A percentile compares a stretch with the other conserved stretches of the same genome.
These are phyloP conservation scores for Melanotaenia boesemani DNA, from an alignment of 2,797 vertebrate species.

Conservation along the genomic window DNA sequence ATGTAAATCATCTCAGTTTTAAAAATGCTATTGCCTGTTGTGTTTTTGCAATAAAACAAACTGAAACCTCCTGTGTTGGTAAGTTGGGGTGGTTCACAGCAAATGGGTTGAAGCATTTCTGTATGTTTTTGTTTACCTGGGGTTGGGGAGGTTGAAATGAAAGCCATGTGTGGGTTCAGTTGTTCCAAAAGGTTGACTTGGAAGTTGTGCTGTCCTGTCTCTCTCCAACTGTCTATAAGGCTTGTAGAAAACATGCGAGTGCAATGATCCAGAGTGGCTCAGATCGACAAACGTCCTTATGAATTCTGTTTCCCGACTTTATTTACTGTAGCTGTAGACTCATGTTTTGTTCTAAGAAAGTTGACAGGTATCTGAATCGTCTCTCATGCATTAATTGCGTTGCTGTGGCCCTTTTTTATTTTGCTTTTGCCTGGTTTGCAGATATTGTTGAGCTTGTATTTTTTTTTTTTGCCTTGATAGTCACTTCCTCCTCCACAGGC, in stretches of 20 bases:
- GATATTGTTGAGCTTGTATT: slow-evolving; percentile 78
- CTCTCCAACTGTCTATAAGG: slow-evolving; percentile 81
- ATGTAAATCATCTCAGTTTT: slow-evolving; percentile 99
- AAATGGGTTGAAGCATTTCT: slow-evolving; percentile 78
- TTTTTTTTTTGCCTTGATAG: slow-evolving; percentile 80
- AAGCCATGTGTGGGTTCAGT: slow-evolving; percentile 54
- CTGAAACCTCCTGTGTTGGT: slow-evolving; percentile 99
- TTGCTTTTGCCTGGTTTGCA: slow-evolving; percentile 67
- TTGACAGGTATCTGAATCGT: slow-evolving; percentile 45
- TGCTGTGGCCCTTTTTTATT: slow-evolving; percentile 68
- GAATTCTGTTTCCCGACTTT: slow-evolving; percentile 62
- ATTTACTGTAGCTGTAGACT: slow-evolving; percentile 68
- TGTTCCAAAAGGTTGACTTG: slow-evolving; percentile 67
- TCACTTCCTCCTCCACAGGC: slow-evolving; percentile 87
- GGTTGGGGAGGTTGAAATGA: slow-evolving; percentile 23
- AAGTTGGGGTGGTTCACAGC: slow-evolving; percentile 89
- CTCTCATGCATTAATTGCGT: slow-evolving; percentile 71
- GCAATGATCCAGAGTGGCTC: slow-evolving; percentile 65
- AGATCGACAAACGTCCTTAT: slow-evolving; percentile 61
- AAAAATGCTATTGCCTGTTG: slow-evolving; percentile 92
- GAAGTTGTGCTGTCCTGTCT: slow-evolving; percentile 82
- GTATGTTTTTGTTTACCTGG: slow-evolving; percentile 40
- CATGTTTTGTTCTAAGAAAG: slow-evolving; percentile 67
- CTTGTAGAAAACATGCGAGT: slow-evolving; percentile 58
- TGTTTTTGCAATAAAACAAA: slow-evolving; percentile 99